Conservation (phyloP, 2,888 invertebrate genomes). For the Lasioglossum vierecki region DNA sequence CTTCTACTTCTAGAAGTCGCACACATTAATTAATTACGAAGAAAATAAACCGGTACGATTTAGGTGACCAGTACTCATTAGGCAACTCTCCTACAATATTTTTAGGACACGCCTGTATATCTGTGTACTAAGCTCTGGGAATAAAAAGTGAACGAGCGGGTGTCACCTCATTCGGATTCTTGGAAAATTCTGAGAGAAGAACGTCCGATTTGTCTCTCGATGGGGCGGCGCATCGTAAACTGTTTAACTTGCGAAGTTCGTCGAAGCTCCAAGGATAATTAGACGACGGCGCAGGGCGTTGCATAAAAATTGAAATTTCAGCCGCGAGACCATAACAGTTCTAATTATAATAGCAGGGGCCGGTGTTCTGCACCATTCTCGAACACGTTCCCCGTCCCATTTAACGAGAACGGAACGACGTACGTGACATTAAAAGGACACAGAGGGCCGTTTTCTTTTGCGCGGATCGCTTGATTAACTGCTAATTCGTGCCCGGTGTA, state of each 20-base stretch:
- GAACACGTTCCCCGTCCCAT: slow-evolving; percentile 29
- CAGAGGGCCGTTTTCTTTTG: slow-evolving; percentile 47
- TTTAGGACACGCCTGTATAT: too few relatives aligned
- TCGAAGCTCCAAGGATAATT: slow-evolving; percentile 34
- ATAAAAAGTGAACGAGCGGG: neutral
- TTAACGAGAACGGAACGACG: slow-evolving; percentile 49
- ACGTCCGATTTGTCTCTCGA: slow-evolving; percentile 4
- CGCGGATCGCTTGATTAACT: slow-evolving; percentile 63
- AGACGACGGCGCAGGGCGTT: neutral
- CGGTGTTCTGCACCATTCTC: neutral
- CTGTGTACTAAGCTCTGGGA: too few relatives aligned
- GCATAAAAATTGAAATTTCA: slow-evolving; percentile 37
- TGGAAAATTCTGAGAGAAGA: neutral
- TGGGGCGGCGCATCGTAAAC: neutral
- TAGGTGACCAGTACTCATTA: too few relatives aligned
- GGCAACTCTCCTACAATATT: too few relatives aligned
- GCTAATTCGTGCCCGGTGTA: slow-evolving; percentile 58
- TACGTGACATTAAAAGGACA: slow-evolving; percentile 46
- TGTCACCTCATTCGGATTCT: neutral
- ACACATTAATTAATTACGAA: too few relatives aligned
- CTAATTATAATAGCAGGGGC: slow-evolving; percentile 38
- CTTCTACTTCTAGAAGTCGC: too few relatives aligned
- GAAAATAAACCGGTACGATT: too few relatives aligned
- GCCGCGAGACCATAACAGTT: slow-evolving; percentile 13
- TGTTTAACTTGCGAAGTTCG: slow-evolving; percentile 14